Evolutionary conservation across 2,888 invertebrate species (phyloP), one percentile per base, ranked within the genome.

Genomic region (Epicampocera succincta): DNA sequence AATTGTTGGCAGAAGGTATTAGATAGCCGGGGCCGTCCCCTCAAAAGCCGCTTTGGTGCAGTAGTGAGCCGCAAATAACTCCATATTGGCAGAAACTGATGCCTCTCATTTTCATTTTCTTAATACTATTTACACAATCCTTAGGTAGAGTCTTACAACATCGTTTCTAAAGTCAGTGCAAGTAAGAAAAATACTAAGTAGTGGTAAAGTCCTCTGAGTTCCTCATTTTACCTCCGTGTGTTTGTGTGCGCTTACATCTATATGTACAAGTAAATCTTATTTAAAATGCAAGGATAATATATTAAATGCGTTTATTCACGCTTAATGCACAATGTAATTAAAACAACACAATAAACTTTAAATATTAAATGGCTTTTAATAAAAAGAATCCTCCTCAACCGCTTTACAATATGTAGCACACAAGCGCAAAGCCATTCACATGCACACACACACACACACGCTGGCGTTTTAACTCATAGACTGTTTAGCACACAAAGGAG

Each of bases 321-420:
- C 71, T 75, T 61, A 66, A 78, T 78, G 78, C 74, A 82, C 74
- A 65, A 56, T 66, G 48, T 71, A 78, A 78, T 82, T 74, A 74
- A 69, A 77, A 48, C 58, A 63, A 71, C 73, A 63, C 58, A 69
- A 73, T 73, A 73, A 33, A 75, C 58, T 71, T 82, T 78, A 75
- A 78, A 82, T 78, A 78, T 78, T 82, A 66, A 82, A 78, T 46
- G 40, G 71, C 74, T 71, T 75, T 78, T 71, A 78, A 78, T 74
- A 75, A 78, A 66, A 75, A 19, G 61, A 42, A 78, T 33, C 19
- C 75, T 60, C 44, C 58, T 56, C n/a, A 58, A 58, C 48, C 65
- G 52, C 42, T 66, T n/a, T 11, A 3, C 15, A 56, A 33, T 3
- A 40, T 19, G 40, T 3, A 15, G 48, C 9, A 44, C 52, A 25